Percentiles rank a stretch among this genome's conserved stretches.
phyloP scores from a whole-genome alignment of 53 echinoderm and acorn worm species.

The Glandiceps talaboti region DNA sequence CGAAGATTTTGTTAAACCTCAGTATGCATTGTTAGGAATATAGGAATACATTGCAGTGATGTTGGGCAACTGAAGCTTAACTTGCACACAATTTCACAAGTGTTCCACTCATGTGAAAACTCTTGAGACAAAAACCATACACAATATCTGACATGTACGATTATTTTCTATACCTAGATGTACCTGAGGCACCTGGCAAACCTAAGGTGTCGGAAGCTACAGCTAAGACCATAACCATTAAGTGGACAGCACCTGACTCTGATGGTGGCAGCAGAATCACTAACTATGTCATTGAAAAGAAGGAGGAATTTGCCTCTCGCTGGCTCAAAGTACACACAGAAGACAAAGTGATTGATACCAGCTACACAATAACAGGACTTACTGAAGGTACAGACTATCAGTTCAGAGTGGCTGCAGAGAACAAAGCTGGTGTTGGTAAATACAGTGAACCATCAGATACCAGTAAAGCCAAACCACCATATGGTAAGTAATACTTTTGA shows the following conservation, averaged over 20 bases:
- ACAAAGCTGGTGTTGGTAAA: constrained; percentile 4
- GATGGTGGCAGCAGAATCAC: background rate
- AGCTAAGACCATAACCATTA: background rate
- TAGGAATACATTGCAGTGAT: no score
- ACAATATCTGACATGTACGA: no score
- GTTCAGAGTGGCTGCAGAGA: constrained; percentile 4
- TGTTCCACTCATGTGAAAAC: no score
- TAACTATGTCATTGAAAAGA: constrained; percentile 8
- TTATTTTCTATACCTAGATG: no score
- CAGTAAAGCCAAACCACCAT: constrained; percentile 5
- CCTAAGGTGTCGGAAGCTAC: background rate
- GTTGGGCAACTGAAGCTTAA: no score
- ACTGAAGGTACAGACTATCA: constrained; percentile 2
- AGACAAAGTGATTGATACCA: background rate
- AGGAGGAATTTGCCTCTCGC: background rate
- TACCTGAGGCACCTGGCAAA: constrained; percentile 2
- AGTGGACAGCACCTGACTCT: background rate
- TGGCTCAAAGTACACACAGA: background rate
- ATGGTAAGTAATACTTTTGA: no score
- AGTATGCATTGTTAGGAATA: no score
- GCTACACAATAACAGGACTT: background rate
- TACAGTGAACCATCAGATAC: constrained; percentile 6
- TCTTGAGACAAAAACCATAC: no score
- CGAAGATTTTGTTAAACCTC: no score
- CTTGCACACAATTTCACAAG: no score